Percentiles rank a stretch among this genome's conserved stretches.
These are phyloP conservation scores for Serranus cabrilla DNA, from an alignment of 2,797 vertebrate genomes.

Conservation along the genomic window DNA sequence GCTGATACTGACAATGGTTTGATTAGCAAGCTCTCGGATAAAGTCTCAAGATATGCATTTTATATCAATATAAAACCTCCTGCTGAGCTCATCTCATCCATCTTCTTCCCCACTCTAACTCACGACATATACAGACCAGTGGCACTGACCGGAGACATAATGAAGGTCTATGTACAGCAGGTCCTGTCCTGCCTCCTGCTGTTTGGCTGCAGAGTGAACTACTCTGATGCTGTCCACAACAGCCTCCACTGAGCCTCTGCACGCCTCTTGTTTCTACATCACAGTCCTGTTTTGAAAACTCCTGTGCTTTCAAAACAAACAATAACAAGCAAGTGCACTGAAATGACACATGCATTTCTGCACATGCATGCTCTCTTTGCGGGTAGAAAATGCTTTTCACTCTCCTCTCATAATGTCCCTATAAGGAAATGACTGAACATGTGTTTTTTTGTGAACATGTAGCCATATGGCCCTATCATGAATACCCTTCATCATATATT, in stretches of 20 bases:
- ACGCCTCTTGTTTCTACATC: conserved; percentile 10
- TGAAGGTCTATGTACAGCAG: conserved; percentile 12
- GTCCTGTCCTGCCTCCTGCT: conserved; percentile 42
- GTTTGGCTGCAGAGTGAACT: conserved; percentile 18
- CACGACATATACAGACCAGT: background rate
- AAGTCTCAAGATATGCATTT: background rate
- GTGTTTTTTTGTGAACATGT: conserved; percentile 24
- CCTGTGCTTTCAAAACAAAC: conserved; percentile 6
- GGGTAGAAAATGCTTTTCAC: background rate
- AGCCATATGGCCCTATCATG: background rate
- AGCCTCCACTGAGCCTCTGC: conserved; percentile 15
- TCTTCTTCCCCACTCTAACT: conserved; percentile 2
- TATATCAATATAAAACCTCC: conserved; percentile 1
- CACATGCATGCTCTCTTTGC: background rate
- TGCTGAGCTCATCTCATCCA: background rate
- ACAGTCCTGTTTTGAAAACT: conserved; percentile 18
- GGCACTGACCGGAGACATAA: conserved; percentile 12
- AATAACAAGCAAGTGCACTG: background rate
- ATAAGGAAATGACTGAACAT: conserved; percentile 3
- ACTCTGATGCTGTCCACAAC: conserved; percentile 15
- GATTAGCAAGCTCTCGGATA: background rate
- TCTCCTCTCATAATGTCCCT: background rate
- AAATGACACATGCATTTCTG: conserved; percentile 1
- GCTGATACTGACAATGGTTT: background rate
- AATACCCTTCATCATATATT: no score